Base-by-base conservation (phyloP, 2,888 invertebrate species). In the Troilus luridus region DNA sequence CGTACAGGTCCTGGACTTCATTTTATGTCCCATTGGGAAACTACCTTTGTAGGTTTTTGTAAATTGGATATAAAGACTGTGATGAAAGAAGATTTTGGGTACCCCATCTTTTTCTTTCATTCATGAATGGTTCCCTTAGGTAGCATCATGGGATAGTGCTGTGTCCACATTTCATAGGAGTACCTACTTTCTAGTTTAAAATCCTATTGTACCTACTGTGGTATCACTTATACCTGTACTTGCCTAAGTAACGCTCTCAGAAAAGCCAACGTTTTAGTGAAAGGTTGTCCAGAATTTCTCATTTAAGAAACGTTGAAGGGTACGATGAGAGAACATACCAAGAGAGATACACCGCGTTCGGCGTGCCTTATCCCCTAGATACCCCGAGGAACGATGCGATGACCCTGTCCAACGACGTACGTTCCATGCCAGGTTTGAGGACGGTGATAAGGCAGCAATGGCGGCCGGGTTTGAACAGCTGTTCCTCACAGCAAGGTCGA, bases 401-500 rank as follows among this genome's bases (percentile, higher is more conserved):
- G 85, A 85, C 85, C 85, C 85, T 56, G n/a, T 8, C n/a, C 85
- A n/a, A 11, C 85, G 85, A 85, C 21, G 85, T 85, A 85, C 54
- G 12, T n/a, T 56, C n/a, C 54, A 12, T 12, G 85, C 85, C n/a
- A 67, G 67, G 56, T 85, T 85, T n/a, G 21, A 56, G 41, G 12
- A 7, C 85, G 21, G 21, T 85, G 85, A 85, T 85, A 85, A 21
- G 85, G 7, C 56, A 56, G 56, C 56, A 12, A 85, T n/a, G 41
- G 85, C 56, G 85, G 56, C n/a, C 7, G 10, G 5, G 56, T 85
- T 85, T 85, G 85, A 85, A 85, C 85, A 85, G 85, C 85, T 85
- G 85, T 8, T 85, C 3, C 17, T 11, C 85, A 24, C 21, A n/a
- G 85, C 85, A 85, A 85, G 85, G 85, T 85, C 85, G 19, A 10